Evolutionary conservation across 1,140 invertebrate genomes (phyloP).

Genomic region (Neomicropteryx cornuta): DNA sequence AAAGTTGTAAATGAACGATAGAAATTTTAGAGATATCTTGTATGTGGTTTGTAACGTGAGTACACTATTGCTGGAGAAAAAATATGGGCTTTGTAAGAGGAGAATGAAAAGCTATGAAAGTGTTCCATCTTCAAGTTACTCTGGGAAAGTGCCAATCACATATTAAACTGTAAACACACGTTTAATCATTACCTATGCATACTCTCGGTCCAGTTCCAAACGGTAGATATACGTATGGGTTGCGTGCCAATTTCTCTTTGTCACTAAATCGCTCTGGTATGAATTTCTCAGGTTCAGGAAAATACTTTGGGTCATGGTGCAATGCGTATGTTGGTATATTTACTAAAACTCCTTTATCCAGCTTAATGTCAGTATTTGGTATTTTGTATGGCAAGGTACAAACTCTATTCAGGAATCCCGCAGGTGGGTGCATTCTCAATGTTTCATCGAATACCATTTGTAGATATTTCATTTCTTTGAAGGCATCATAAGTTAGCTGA

Average conservation of each 20-base stretch:
- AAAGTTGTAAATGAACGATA: too few species aligned
- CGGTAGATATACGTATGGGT: slow-evolving; percentile 28
- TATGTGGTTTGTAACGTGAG: too few species aligned
- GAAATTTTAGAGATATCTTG: too few species aligned
- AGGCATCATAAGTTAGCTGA: slow-evolving; percentile 28
- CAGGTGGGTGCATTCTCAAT: slow-evolving; percentile 50
- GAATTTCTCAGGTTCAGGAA: slow-evolving; percentile 43
- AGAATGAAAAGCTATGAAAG: too few species aligned
- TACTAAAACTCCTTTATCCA: slow-evolving; percentile 42
- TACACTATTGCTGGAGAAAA: too few species aligned
- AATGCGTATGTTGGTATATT: slow-evolving; percentile 49
- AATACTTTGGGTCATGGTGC: slow-evolving; percentile 38
- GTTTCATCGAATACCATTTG: slow-evolving; percentile 52
- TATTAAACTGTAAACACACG: too few species aligned
- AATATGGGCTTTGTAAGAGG: too few species aligned
- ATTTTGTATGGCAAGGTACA: slow-evolving; percentile 31
- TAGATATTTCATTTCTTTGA: slow-evolving; percentile 45
- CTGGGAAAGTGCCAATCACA: too few species aligned
- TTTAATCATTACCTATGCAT: slow-evolving; percentile 35
- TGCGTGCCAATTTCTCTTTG: slow-evolving; percentile 14
- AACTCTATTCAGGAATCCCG: slow-evolving; percentile 42
- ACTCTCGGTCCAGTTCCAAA: slow-evolving; percentile 41
- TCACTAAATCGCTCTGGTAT: slow-evolving; percentile 45
- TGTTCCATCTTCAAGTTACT: too few species aligned
- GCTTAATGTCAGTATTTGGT: slow-evolving; percentile 26